phyloP scores from a whole-genome alignment of 2,797 vertebrate species.

The Silurus aristotelis region DNA sequence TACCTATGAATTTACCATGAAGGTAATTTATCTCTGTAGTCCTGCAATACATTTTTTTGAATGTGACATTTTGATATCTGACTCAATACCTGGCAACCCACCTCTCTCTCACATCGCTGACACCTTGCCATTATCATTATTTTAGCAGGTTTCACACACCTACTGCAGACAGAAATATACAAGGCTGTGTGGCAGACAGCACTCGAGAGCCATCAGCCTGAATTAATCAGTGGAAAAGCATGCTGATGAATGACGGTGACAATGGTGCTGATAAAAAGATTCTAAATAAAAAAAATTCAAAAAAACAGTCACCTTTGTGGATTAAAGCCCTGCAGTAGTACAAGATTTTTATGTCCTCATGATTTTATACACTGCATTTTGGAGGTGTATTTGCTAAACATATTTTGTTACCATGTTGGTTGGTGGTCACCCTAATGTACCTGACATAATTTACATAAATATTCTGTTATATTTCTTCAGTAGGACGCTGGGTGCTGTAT shows the following conservation, averaged over 20 bases:
- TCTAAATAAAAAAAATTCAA: background rate
- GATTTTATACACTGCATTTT: background rate
- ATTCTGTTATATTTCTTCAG: background rate
- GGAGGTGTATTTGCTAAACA: background rate
- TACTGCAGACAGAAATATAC: conserved; percentile 31
- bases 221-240: conserved; percentile 15
- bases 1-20: conserved; percentile 17
- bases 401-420: background rate
- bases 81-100: conserved; percentile 52
- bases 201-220: conserved; percentile 19
- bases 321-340: background rate
- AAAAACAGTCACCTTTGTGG: background rate
- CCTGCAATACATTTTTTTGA: conserved; percentile 28
- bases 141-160: conserved; percentile 28
- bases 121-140: conserved; percentile 43
- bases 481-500: background rate
- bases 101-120: conserved; percentile 20
- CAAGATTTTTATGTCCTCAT: background rate
- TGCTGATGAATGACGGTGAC: conserved; percentile 18
- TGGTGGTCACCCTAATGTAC: background rate
- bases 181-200: background rate
- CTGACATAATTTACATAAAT: background rate
- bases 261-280: conserved; percentile 13
- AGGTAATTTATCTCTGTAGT: background rate
- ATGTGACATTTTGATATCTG: conserved; percentile 48